A percentile compares a stretch with the other conserved stretches of the same genome.
Conservation (phyloP, 2,113 vertebrate genomes). For the Xiphias gladius region DNA sequence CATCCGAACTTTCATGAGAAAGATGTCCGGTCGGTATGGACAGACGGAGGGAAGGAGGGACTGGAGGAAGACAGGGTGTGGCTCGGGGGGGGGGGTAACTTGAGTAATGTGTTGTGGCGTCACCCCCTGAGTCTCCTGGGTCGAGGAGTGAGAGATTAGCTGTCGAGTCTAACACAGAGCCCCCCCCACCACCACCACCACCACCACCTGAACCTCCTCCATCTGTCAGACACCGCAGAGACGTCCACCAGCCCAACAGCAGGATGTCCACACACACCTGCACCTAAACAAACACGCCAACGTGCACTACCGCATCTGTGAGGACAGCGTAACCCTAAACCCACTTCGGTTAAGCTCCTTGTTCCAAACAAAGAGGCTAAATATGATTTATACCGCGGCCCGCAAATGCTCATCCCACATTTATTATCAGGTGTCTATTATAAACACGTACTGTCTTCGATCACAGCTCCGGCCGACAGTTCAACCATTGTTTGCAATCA, state of each 20-base stretch:
- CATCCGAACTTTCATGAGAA: background rate
- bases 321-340: background rate
- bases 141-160: constrained; percentile 42
- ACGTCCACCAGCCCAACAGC: constrained; percentile 12
- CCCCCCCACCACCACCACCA: background rate
- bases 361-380: background rate
- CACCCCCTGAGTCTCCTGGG: constrained; percentile 11
- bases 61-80: background rate
- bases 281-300: constrained; percentile 4
- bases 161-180: constrained; percentile 30
- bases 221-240: constrained; percentile 43
- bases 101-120: constrained; percentile 25
- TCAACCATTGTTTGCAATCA: background rate
- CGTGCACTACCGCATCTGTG: background rate
- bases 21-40: background rate
- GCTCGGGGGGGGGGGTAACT: background rate
- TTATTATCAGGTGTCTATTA: background rate
- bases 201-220: constrained; percentile 11
- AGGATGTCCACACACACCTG: constrained; percentile 19
- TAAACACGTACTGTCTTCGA: background rate
- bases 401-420: no score
- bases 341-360: no score
- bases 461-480: background rate
- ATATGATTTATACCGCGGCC: background rate
- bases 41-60: background rate